Percentiles rank a stretch among this genome's conserved stretches.
Conservation (phyloP, 2,113 vertebrate genomes). For the Tragelaphus imberbis region DNA sequence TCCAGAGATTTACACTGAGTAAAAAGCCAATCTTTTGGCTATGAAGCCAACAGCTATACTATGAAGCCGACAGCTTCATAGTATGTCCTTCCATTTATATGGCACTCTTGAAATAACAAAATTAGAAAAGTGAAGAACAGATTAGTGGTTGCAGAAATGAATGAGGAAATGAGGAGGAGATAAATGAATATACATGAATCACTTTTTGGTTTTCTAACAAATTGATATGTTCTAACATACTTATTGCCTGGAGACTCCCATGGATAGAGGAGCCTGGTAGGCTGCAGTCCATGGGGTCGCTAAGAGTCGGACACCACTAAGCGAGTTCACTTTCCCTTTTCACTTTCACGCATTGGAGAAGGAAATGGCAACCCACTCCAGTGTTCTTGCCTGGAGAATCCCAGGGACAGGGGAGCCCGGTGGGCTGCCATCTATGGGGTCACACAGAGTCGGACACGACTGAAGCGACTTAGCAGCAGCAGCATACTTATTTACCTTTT, state of each 20-base stretch:
- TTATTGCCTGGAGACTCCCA: neutral
- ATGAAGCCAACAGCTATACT: too few relatives aligned
- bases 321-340: neutral
- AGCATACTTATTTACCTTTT: neutral
- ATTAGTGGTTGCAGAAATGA: neutral
- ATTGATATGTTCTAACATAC: neutral
- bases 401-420: neutral
- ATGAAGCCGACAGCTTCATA: too few relatives aligned
- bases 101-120: neutral
- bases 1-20: neutral
- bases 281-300: accelerated
- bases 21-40: neutral
- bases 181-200: neutral
- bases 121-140: neutral
- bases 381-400: neutral
- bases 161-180: neutral
- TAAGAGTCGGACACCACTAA: accelerated
- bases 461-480: neutral
- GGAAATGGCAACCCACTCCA: too few relatives aligned
- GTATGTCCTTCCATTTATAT: neutral
- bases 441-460: accelerated
- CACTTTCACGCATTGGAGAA: too few relatives aligned
- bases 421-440: neutral
- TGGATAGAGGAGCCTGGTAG: neutral
- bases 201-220: neutral